Evolutionary conservation across 2,113 vertebrate species (phyloP), one percentile per base, ranked within the genome.

Genomic region (Lophius piscatorius): DNA sequence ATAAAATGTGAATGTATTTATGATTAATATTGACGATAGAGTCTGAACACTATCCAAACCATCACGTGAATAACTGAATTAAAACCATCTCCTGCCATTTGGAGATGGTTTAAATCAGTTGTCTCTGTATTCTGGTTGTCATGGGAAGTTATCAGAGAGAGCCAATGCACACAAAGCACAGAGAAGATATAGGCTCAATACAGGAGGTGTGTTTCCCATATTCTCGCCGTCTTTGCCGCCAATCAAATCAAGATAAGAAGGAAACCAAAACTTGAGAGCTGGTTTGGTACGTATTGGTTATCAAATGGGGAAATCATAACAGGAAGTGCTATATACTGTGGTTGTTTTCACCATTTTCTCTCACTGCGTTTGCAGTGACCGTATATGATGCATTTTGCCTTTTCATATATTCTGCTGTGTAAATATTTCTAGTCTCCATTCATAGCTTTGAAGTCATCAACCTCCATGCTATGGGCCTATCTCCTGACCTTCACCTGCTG

Each of bases 401-500:
- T 50, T n/a, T 45, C 40, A 2, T 46, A 42, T 23, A 9, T 3
- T 1, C 2, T 1, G 2, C 14, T 6, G 4, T 13, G 23, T 13
- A 6, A 17, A 48, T 35, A 1, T 12, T 28, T 12, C 22, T 9
- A 28, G 7, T 18, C 3, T 24, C 11, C 12, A 4, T 11, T 62
- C 11, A 45, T 2, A 11, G 23, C 9, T n/a, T 20, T 24, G 17
- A 56, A 69, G 23, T 38, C 18, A 42, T 63, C 65, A 64, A 22
- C 35, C 61, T 62, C 45, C 26, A 13, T 88, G 91, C 91, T 88
- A 83, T 80, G 72, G 90, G 88, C 93, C n/a, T 90, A 88, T 91
- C 91, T 92, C 83, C 86, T 96, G 94, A 96, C 94, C 95, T 94
- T 95, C 84, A 94, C 92, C 94, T 94, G 92, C 91, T 90, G 82